Conservation (phyloP, 2,888 invertebrate genomes). For the Pardosa pseudoannulata region DNA sequence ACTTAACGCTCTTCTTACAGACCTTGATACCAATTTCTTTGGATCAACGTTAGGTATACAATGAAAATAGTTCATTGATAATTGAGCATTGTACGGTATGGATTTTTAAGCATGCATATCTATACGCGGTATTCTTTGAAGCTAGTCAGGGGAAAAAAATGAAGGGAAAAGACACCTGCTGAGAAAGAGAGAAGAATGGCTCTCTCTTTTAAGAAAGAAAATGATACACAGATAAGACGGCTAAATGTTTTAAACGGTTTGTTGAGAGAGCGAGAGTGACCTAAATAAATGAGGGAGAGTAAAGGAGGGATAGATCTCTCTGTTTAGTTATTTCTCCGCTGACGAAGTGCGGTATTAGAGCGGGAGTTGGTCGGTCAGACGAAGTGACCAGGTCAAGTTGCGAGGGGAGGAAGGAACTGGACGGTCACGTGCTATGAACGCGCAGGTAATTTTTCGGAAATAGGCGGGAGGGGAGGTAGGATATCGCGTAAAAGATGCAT, state of each 20-base stretch:
- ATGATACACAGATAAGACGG: slow-evolving; percentile 41
- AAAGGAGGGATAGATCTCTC: background rate
- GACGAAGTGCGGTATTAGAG: slow-evolving; percentile 29
- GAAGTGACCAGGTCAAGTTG: slow-evolving; percentile 67
- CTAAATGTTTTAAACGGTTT: slow-evolving; percentile 27
- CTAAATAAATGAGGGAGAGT: slow-evolving; percentile 19
- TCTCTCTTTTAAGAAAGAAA: slow-evolving; percentile 24
- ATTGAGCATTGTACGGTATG: too few relatives aligned
- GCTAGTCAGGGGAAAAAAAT: too few relatives aligned
- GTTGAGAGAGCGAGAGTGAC: slow-evolving; percentile 46
- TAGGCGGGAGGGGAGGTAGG: background rate
- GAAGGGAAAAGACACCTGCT: background rate
- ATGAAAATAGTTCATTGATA: too few relatives aligned
- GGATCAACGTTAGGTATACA: too few relatives aligned
- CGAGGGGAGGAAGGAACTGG: slow-evolving; percentile 26
- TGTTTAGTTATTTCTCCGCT: background rate
- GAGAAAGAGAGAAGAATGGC: background rate
- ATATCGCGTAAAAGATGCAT: slow-evolving; percentile 12
- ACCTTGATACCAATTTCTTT: too few relatives aligned
- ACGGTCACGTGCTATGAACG: slow-evolving; percentile 47
- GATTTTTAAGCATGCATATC: too few relatives aligned
- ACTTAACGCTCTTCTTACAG: too few relatives aligned
- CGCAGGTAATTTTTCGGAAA: slow-evolving; percentile 47
- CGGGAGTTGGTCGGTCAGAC: slow-evolving; percentile 34
- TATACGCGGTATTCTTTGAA: too few relatives aligned